These are phyloP conservation scores for Limenitis camilla DNA, from an alignment of 2,888 invertebrate genomes.

Conservation along the genomic window DNA sequence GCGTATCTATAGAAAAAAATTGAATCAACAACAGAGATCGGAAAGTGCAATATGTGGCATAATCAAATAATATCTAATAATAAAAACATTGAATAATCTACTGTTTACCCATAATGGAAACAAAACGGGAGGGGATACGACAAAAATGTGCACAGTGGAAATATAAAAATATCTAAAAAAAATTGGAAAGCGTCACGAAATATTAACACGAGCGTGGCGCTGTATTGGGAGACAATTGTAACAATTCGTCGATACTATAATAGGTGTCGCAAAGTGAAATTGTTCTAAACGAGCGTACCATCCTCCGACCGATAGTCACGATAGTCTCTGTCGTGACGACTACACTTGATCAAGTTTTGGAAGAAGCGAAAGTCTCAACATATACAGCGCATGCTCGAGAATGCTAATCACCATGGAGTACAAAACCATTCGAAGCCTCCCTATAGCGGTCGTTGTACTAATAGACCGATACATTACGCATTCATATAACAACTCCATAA, in stretches of 20 bases:
- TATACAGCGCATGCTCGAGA: constrained; percentile 71
- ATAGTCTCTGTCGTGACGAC: constrained; percentile 38
- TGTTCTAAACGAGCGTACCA: constrained; percentile 53
- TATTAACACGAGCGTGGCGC: constrained; percentile 37
- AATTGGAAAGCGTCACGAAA: constrained; percentile 30
- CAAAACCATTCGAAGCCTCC: constrained; percentile 50
- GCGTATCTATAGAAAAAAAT: background rate
- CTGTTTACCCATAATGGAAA: constrained; percentile 15
- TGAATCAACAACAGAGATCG: constrained; percentile 13
- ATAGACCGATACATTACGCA: constrained; percentile 17
- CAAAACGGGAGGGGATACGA: constrained; percentile 19
- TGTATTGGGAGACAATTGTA: constrained; percentile 34
- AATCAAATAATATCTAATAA: constrained; percentile 16
- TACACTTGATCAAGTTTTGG: constrained; percentile 42
- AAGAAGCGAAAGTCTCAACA: constrained; percentile 69
- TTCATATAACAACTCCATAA: background rate
- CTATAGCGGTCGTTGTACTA: constrained; percentile 24
- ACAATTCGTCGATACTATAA: background rate
- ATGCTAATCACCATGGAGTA: constrained; percentile 52
- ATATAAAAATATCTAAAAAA: constrained; percentile 16
- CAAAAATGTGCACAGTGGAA: constrained; percentile 24
- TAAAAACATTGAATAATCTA: constrained; percentile 22
- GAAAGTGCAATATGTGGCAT: constrained; percentile 22
- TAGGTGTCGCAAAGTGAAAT: background rate
- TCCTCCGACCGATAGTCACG: constrained; percentile 68